A percentile compares a stretch with the other conserved stretches of the same genome.
Evolutionary conservation across 2,888 invertebrate species (phyloP).

Genomic region (Erebia epiphron): DNA sequence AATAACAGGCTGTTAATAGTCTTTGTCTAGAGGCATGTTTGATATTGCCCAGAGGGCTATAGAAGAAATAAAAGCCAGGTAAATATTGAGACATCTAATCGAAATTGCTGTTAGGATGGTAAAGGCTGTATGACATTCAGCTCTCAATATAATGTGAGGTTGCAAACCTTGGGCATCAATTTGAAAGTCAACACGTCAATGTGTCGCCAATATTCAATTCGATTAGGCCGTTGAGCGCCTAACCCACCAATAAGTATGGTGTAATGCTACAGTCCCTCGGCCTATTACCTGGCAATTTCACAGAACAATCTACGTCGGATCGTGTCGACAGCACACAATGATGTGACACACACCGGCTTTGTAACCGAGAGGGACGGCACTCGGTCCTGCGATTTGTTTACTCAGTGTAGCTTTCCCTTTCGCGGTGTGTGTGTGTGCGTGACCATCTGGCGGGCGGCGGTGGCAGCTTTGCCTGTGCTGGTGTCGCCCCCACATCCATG

Average conservation of each 20-base stretch:
- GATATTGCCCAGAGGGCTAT: too few relatives aligned
- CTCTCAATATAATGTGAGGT: background rate
- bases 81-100: too few relatives aligned
- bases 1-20: too few relatives aligned
- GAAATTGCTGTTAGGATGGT: background rate
- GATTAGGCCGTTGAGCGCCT: conserved; percentile 73
- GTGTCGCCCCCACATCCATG: conserved; percentile 68
- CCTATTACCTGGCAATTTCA: conserved; percentile 83
- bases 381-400: conserved; percentile 78
- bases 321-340: conserved; percentile 75
- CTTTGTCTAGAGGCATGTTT: too few relatives aligned
- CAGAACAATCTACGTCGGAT: conserved; percentile 80
- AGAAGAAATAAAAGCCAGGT: too few relatives aligned
- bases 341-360: conserved; percentile 73
- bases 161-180: conserved; percentile 40
- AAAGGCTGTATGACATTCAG: background rate
- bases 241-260: conserved; percentile 79
- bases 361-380: conserved; percentile 73
- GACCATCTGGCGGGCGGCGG: conserved; percentile 74
- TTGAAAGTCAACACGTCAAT: conserved; percentile 53
- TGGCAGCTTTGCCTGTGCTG: conserved; percentile 62
- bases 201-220: conserved; percentile 72
- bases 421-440: conserved; percentile 68
- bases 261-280: conserved; percentile 79
- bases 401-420: conserved; percentile 82